phyloP scores from a whole-genome alignment of 2,797 vertebrate species.

The Cuniculus paca region DNA sequence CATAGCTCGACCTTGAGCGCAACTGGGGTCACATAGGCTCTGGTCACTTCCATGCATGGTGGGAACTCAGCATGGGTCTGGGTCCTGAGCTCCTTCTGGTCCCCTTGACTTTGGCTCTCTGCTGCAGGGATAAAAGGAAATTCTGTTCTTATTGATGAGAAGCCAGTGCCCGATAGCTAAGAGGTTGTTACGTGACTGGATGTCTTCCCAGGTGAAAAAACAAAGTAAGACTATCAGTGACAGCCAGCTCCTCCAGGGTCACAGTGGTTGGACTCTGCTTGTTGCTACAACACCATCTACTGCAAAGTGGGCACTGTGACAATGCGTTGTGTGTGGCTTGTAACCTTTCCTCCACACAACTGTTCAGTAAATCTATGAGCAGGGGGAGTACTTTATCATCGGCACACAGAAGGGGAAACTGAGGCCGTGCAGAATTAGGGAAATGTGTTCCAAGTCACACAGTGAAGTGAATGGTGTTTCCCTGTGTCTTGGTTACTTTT shows the following conservation, averaged over 20 bases:
- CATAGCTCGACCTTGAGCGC: background rate
- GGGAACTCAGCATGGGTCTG: background rate
- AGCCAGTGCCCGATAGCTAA: background rate
- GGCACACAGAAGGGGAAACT: background rate
- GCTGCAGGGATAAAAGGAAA: background rate
- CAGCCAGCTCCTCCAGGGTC: background rate
- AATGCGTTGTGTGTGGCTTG: background rate
- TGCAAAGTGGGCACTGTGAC: background rate
- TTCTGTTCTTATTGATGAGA: slow-evolving; percentile 1
- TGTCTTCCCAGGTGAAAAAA: slow-evolving; percentile 38
- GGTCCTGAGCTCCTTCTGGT: background rate
- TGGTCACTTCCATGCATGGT: background rate
- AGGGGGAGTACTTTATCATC: background rate
- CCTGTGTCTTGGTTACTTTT: no score
- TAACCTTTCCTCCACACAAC: background rate
- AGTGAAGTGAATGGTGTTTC: background rate
- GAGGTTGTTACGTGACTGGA: background rate
- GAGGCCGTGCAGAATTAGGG: background rate
- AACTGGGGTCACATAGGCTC: background rate
- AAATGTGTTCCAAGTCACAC: background rate
- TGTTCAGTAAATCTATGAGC: background rate
- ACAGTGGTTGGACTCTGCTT: background rate
- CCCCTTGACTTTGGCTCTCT: slow-evolving; percentile 8
- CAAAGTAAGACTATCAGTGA: background rate
- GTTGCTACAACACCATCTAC: background rate